phyloP scores from a whole-genome alignment of 2,888 invertebrate genomes.

The Metacarcinus magister region DNA sequence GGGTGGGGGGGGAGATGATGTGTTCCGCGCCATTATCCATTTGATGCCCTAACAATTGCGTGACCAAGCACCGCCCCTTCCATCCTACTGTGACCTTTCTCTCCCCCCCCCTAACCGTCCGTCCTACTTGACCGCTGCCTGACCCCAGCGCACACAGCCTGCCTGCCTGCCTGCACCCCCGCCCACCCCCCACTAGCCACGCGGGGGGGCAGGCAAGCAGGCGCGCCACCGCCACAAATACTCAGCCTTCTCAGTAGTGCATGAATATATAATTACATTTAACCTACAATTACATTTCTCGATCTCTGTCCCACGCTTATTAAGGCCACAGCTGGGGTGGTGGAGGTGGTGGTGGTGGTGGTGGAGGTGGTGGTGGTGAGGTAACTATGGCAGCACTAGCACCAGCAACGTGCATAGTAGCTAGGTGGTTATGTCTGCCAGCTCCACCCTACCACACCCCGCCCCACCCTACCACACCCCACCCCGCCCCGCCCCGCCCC shows the following conservation, averaged over 20 bases:
- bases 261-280: conserved; percentile 47
- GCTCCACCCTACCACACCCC: not conserved
- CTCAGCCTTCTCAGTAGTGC: not conserved
- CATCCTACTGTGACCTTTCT: conserved; percentile 4
- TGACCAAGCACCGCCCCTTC: conserved; percentile 20
- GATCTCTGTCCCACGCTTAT: conserved; percentile 43
- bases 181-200: not conserved
- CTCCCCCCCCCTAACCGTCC: not conserved
- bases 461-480: not conserved
- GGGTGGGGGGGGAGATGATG: not conserved
- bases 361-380: not conserved
- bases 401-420: not conserved
- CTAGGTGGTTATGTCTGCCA: not conserved
- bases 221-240: not conserved
- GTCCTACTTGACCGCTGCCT: not conserved
- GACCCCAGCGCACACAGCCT: not conserved
- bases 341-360: not conserved
- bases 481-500: not conserved
- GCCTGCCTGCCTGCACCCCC: not conserved
- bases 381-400: not conserved
- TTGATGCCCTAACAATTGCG: not conserved
- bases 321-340: not conserved
- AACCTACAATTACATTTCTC: conserved; percentile 30
- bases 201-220: not conserved
- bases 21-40: not conserved